A percentile compares a stretch with the other conserved stretches of the same genome.
phyloP scores from a whole-genome alignment of 1,140 invertebrate genomes.

The Lordiphosa clarofinis region DNA sequence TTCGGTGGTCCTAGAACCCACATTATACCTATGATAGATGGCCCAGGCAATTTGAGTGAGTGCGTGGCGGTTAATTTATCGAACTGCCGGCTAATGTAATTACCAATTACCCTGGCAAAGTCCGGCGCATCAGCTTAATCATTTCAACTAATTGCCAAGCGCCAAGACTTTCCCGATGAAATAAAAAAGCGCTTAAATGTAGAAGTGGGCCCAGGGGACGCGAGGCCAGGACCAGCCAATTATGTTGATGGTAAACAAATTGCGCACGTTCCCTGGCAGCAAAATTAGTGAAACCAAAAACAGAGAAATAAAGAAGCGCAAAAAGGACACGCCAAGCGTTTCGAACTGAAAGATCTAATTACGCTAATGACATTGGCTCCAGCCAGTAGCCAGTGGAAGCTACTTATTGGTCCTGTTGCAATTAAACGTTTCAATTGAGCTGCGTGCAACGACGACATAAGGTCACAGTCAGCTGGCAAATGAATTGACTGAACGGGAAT shows the following conservation, averaged over 20 bases:
- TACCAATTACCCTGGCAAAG: constrained; percentile 45
- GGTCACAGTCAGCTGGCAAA: constrained; percentile 77
- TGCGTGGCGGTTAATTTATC: constrained; percentile 64
- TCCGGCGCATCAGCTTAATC: constrained; percentile 70
- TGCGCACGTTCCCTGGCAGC: constrained; percentile 74
- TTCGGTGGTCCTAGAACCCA: constrained; percentile 19
- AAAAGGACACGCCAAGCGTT: constrained; percentile 57
- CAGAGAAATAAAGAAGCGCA: constrained; percentile 18
- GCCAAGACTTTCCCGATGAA: constrained; percentile 46
- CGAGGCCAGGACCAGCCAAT: constrained; percentile 52
- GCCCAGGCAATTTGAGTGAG: constrained; percentile 65
- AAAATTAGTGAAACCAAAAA: constrained; percentile 54
- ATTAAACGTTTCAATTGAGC: constrained; percentile 75
- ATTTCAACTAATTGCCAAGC: constrained; percentile 75
- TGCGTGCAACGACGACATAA: constrained; percentile 78
- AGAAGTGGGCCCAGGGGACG: constrained; percentile 65
- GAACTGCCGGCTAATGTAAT: constrained; percentile 66
- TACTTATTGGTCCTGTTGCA: constrained; percentile 35
- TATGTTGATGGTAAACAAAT: constrained; percentile 80
- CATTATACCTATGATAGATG: constrained; percentile 64
- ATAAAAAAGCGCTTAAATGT: constrained; percentile 70
- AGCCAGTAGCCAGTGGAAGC: constrained; percentile 9
- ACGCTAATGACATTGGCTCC: constrained; percentile 65
- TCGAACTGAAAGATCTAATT: constrained; percentile 72
- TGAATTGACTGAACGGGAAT: constrained; percentile 65